Percentiles rank a stretch among this genome's conserved stretches.
phyloP scores from a whole-genome alignment of 2,888 invertebrate species.

The Conomelus anceps region DNA sequence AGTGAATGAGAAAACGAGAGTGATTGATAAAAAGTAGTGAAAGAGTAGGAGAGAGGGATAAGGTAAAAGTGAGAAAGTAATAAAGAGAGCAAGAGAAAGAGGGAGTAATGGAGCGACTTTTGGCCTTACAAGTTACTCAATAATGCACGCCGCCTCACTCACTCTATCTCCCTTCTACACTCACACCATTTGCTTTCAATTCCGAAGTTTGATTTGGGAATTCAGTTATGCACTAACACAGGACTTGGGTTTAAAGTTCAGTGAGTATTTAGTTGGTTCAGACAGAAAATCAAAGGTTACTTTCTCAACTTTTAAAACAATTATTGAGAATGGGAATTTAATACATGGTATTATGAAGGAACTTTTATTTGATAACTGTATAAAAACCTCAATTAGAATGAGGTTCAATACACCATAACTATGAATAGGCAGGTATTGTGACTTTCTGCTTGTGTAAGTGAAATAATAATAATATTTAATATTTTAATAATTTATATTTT shows the following conservation, averaged over 20 bases:
- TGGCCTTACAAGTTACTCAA: not conserved
- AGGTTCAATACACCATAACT: no score
- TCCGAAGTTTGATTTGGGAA: not conserved
- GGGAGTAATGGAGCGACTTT: not conserved
- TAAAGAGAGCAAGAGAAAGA: not conserved
- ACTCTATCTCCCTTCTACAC: no score
- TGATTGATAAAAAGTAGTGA: no score
- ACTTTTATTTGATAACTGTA: no score
- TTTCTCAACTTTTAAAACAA: no score
- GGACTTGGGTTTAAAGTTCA: not conserved
- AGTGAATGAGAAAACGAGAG: not conserved
- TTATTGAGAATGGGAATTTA: no score
- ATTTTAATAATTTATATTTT: no score
- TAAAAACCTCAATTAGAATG: no score
- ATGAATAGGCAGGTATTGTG: no score
- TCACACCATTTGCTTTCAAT: not conserved
- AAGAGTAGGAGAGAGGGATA: not conserved
- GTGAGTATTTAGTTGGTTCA: not conserved
- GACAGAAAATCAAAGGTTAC: not conserved
- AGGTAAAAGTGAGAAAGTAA: not conserved
- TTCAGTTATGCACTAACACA: not conserved
- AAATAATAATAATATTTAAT: no score
- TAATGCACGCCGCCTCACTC: not conserved
- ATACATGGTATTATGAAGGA: no score
- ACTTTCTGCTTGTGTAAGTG: no score